A percentile compares a stretch with the other conserved stretches of the same genome.
Conservation (phyloP, 2,113 vertebrate species). For the Antechinus stuartii region DNA sequence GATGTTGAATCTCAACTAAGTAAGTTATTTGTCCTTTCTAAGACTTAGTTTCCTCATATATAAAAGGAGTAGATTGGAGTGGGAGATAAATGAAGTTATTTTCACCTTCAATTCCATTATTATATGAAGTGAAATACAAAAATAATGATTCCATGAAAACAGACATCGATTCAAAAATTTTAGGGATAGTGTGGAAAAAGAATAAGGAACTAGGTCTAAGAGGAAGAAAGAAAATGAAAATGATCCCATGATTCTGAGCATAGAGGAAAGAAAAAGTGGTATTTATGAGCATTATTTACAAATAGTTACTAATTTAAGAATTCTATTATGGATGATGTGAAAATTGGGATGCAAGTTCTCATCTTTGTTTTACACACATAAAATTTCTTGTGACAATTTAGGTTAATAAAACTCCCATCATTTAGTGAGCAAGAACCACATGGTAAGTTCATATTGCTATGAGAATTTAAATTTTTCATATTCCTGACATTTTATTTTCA, state of each 20-base stretch:
- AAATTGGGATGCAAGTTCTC: slow-evolving; percentile 6
- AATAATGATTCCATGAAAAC: background rate
- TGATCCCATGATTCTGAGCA: background rate
- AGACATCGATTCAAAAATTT: background rate
- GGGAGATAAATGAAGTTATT: background rate
- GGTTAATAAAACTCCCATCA: background rate
- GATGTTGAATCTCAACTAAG: background rate
- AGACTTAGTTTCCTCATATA: background rate
- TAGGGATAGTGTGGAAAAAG: background rate
- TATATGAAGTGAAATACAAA: background rate
- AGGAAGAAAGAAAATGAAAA: background rate
- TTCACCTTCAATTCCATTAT: background rate
- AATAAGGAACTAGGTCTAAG: background rate
- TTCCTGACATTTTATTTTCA: slow-evolving; percentile 65
- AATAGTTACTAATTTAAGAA: background rate
- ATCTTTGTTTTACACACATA: slow-evolving; percentile 9
- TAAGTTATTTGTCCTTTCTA: background rate
- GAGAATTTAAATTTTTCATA: slow-evolving; percentile 52
- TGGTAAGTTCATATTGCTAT: slow-evolving; percentile 32
- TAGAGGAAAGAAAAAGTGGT: background rate
- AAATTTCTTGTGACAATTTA: slow-evolving; percentile 28
- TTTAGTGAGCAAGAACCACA: slow-evolving; percentile 3
- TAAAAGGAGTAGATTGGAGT: background rate
- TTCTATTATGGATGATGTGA: background rate
- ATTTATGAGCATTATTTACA: background rate